A percentile compares a stretch with the other conserved stretches of the same genome.
phyloP scores from a whole-genome alignment of 1,140 invertebrate species.

The Caerostris darwini region DNA sequence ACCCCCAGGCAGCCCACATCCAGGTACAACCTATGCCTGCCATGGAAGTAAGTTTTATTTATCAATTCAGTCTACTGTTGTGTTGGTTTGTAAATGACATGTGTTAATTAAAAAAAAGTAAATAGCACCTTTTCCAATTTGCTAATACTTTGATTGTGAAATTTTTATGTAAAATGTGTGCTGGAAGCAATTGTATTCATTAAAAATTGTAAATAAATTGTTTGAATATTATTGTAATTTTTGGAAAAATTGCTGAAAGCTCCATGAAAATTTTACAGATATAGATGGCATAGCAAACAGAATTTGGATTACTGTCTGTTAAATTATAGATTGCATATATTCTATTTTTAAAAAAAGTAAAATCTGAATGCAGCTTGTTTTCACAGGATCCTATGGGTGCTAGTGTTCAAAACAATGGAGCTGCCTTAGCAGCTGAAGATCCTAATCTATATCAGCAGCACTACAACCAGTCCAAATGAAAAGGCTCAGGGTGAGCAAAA shows the following conservation, averaged over 20 bases:
- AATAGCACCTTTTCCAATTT: too few species aligned
- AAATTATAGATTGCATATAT: too few species aligned
- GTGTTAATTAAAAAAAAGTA: not conserved
- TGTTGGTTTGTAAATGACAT: not conserved
- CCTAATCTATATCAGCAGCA: slow-evolving; percentile 54
- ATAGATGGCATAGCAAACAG: too few species aligned
- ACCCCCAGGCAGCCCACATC: slow-evolving; percentile 78
- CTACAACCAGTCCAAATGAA: slow-evolving; percentile 75
- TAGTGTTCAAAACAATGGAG: slow-evolving; percentile 47
- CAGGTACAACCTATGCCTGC: slow-evolving; percentile 77
- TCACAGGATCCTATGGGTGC: slow-evolving; percentile 77
- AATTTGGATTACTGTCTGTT: too few species aligned
- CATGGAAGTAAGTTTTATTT: slow-evolving; percentile 65
- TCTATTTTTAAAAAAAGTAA: too few species aligned
- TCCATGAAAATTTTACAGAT: too few species aligned
- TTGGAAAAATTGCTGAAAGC: too few species aligned
- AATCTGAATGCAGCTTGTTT: not conserved
- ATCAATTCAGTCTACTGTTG: not conserved
- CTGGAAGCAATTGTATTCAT: too few species aligned
- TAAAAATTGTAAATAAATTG: too few species aligned
- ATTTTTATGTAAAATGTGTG: too few species aligned
- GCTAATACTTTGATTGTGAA: too few species aligned
- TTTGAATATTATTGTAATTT: too few species aligned
- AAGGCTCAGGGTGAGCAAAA: not conserved
- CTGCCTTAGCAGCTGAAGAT: slow-evolving; percentile 45